Percentiles rank a stretch among this genome's conserved stretches.
Conservation (phyloP, 2,888 invertebrate species). For the Cryptosula pallasiana region DNA sequence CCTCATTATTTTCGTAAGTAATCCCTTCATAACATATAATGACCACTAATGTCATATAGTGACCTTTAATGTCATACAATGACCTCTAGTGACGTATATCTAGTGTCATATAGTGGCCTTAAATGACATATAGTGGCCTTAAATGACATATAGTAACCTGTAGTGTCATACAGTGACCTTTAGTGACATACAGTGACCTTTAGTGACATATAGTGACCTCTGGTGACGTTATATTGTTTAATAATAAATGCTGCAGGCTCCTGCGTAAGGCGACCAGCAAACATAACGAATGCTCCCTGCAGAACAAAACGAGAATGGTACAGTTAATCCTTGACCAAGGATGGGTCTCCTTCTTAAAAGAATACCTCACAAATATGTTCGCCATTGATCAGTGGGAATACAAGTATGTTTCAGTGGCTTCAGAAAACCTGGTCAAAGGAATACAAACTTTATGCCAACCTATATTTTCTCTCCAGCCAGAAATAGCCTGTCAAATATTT, state of each 20-base stretch:
- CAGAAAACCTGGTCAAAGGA: not conserved
- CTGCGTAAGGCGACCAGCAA: not conserved
- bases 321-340: not conserved
- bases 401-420: not conserved
- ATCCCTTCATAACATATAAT: too few species aligned
- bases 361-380: not conserved
- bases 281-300: not conserved
- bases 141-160: too few species aligned
- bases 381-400: not conserved
- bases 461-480: not conserved
- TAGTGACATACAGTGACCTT: too few species aligned
- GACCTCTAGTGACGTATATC: too few species aligned
- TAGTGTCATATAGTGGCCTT: too few species aligned
- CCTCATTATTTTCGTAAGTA: too few species aligned
- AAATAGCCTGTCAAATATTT: not conserved
- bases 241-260: not conserved
- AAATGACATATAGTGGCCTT: too few species aligned
- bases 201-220: too few species aligned
- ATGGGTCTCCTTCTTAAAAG: not conserved
- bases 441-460: not conserved
- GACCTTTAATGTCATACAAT: too few species aligned
- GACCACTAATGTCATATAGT: too few species aligned
- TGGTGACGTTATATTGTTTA: too few species aligned
- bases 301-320: not conserved
- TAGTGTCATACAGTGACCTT: too few species aligned